A percentile compares a stretch with the other conserved stretches of the same genome.
Conservation (phyloP, 2,797 vertebrate genomes). For the Mormyrops attenuatus region DNA sequence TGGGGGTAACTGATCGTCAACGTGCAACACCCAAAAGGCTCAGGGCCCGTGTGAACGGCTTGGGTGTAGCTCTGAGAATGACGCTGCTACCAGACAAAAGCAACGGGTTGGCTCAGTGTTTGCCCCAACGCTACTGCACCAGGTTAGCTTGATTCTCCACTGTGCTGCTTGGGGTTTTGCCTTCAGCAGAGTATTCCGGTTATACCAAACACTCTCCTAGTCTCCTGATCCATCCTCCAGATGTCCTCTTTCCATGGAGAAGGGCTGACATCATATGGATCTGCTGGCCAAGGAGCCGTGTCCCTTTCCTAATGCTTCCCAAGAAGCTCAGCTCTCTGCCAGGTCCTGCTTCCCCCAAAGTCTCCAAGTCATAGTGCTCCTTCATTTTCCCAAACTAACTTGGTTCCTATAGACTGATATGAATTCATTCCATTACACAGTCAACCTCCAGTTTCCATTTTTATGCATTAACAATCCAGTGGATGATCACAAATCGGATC, state of each 20-base stretch:
- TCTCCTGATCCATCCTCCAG: background rate
- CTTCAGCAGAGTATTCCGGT: background rate
- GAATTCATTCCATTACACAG: background rate
- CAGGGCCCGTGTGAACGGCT: background rate
- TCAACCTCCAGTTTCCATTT: background rate
- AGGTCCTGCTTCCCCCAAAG: background rate
- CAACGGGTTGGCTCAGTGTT: background rate
- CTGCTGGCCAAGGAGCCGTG: background rate
- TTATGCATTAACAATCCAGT: background rate
- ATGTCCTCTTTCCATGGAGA: background rate
- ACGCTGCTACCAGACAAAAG: background rate
- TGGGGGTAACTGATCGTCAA: constrained; percentile 20
- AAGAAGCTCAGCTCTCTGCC: background rate
- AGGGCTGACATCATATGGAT: background rate
- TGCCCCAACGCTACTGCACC: background rate
- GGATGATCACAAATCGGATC: background rate
- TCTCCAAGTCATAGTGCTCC: background rate
- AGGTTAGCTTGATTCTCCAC: background rate
- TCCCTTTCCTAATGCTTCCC: background rate
- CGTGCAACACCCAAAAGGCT: background rate
- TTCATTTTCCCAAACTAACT: background rate
- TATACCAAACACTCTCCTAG: background rate
- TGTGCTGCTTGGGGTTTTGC: background rate
- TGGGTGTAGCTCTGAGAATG: background rate
- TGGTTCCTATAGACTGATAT: background rate